Evolutionary conservation across 2,797 vertebrate genomes (phyloP).

Genomic region (Labroides dimidiatus): DNA sequence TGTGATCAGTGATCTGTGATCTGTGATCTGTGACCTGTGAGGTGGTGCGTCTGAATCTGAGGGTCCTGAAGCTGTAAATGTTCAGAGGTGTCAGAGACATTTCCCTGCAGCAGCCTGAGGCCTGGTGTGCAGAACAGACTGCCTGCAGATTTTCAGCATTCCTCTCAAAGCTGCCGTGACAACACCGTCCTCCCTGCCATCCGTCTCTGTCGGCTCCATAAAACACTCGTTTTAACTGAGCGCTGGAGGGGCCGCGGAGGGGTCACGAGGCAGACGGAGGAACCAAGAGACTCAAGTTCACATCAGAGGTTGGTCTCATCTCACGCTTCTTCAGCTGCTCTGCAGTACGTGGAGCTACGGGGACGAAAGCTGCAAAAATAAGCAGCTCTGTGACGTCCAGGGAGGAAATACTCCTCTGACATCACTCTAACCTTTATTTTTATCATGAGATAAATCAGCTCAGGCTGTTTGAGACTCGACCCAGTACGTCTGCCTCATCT

Average conservation of each 20-base stretch:
- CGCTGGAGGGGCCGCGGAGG: neutral
- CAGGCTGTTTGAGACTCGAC: too few species aligned
- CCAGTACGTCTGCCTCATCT: too few species aligned
- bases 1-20: too few species aligned
- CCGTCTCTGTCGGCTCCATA: slow-evolving; percentile 8
- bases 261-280: slow-evolving; percentile 30
- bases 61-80: neutral
- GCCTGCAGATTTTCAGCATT: neutral
- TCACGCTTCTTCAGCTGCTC: neutral
- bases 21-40: too few species aligned
- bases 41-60: neutral
- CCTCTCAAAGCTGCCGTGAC: slow-evolving; percentile 5
- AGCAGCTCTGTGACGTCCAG: too few species aligned
- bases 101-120: neutral
- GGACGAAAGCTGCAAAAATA: too few species aligned
- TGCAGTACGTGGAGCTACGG: too few species aligned
- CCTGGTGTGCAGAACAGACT: neutral
- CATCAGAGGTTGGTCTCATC: neutral
- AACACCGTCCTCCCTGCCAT: slow-evolving; percentile 5
- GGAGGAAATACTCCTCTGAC: too few species aligned
- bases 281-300: neutral
- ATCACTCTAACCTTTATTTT: too few species aligned
- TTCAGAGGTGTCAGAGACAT: neutral
- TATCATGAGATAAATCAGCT: too few species aligned
- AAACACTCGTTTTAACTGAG: neutral